Conservation (phyloP, 2,113 vertebrate genomes). For the Nesoenas mayeri region DNA sequence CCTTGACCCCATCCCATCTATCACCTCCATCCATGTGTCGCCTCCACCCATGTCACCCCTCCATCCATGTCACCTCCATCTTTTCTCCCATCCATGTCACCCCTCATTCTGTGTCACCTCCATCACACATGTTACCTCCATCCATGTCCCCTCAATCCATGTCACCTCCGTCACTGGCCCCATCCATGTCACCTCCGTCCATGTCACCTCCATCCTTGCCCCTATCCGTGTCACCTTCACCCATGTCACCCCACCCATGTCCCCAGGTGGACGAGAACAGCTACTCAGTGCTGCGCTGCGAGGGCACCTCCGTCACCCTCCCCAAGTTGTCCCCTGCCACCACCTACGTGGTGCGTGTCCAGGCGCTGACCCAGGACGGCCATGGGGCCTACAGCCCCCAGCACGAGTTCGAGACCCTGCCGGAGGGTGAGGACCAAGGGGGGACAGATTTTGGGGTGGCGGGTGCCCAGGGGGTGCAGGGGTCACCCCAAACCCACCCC, state of each 20-base stretch:
- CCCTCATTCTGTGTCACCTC: not conserved
- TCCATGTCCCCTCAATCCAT: not conserved
- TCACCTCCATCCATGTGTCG: fast-evolving
- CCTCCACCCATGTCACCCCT: fast-evolving
- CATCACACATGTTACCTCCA: no score
- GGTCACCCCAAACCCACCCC: not conserved
- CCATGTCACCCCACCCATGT: fast-evolving
- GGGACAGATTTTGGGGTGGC: fast-evolving
- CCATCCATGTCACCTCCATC: not conserved
- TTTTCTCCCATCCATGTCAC: fast-evolving
- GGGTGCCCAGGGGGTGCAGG: no score
- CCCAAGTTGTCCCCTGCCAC: constrained; percentile 82
- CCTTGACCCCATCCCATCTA: no score
- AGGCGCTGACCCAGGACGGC: constrained; percentile 81
- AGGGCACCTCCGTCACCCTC: constrained; percentile 83
- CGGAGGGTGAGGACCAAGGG: constrained; percentile 33
- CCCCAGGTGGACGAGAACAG: constrained; percentile 84
- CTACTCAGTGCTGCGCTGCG: constrained; percentile 85
- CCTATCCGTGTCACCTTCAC: not conserved
- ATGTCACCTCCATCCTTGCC: not conserved
- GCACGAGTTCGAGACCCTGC: constrained; percentile 86
- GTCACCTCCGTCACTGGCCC: not conserved
- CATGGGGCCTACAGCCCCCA: constrained; percentile 79
- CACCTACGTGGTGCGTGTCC: constrained; percentile 87
- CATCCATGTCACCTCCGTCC: no score